A percentile compares a stretch with the other conserved stretches of the same genome.
phyloP scores from a whole-genome alignment of 2,113 vertebrate species.

The Nothocercus nigrocapillus region DNA sequence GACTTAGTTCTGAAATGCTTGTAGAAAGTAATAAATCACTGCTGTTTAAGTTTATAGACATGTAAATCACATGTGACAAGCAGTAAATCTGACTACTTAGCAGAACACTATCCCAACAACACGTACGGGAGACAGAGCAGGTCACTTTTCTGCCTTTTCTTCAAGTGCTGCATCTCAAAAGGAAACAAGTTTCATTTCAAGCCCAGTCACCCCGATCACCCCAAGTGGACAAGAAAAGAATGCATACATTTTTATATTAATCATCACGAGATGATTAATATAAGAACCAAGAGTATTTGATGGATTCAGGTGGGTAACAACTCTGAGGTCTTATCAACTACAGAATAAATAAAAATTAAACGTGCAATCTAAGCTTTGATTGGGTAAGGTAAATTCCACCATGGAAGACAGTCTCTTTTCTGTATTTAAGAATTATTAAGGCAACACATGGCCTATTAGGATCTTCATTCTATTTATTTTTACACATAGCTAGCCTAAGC shows the following conservation, averaged over 20 bases:
- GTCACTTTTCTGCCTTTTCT: neutral
- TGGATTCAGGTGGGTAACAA: neutral
- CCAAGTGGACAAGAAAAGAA: neutral
- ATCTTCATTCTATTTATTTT: neutral
- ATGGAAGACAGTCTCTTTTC: neutral
- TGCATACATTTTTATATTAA: neutral
- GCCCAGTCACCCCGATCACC: neutral
- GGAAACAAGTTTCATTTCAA: neutral
- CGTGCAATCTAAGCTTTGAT: neutral
- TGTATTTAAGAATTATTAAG: neutral
- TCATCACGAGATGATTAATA: too few relatives aligned
- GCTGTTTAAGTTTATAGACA: neutral
- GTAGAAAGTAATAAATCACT: constrained; percentile 13
- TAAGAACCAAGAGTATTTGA: neutral
- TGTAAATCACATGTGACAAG: constrained; percentile 16
- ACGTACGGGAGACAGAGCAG: neutral
- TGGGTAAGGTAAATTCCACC: neutral
- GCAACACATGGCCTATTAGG: neutral
- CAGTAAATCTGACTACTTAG: constrained; percentile 30
- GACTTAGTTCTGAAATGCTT: constrained; percentile 20
- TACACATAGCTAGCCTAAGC: neutral
- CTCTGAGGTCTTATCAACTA: neutral
- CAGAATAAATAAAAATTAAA: neutral
- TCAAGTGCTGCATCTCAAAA: neutral
- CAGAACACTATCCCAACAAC: neutral